These are phyloP conservation scores for Strigamia crassipes DNA, from an alignment of 2,888 invertebrate species.

Conservation along the genomic window DNA sequence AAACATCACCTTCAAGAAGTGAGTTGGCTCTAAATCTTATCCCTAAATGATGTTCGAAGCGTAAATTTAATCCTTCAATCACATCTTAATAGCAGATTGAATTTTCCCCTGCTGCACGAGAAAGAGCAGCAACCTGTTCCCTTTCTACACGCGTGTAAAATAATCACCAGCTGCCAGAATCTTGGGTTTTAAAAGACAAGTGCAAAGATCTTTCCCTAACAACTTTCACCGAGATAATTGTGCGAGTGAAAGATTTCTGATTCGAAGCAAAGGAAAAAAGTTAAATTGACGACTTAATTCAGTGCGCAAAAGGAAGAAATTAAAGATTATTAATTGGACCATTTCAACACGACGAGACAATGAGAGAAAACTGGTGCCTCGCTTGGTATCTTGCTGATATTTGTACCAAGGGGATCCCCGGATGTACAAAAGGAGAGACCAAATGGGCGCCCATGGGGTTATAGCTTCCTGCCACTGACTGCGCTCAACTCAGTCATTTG, in stretches of 20 bases:
- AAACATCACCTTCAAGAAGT: background rate
- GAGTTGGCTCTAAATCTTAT: slow-evolving; percentile 6
- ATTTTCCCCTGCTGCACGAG: background rate
- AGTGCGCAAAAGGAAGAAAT: slow-evolving; percentile 25
- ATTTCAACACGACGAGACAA: slow-evolving; percentile 27
- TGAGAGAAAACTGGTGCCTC: slow-evolving; percentile 4
- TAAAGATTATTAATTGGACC: slow-evolving; percentile 36
- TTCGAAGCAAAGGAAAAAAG: background rate
- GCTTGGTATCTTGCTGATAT: slow-evolving; percentile 10
- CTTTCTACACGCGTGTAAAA: slow-evolving; percentile 28
- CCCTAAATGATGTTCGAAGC: slow-evolving; percentile 16
- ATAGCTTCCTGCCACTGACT: slow-evolving; percentile 35
- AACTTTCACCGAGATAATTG: slow-evolving; percentile 33
- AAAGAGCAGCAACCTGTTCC: slow-evolving; percentile 23
- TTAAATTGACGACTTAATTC: slow-evolving; percentile 26
- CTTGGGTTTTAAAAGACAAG: slow-evolving; percentile 34
- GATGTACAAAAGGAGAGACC: slow-evolving; percentile 39
- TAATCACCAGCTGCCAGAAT: slow-evolving; percentile 37
- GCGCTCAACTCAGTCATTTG: slow-evolving; percentile 33
- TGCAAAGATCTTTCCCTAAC: slow-evolving; percentile 31
- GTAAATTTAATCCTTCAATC: slow-evolving; percentile 39
- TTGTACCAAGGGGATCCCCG: slow-evolving; percentile 40
- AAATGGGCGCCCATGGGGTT: slow-evolving; percentile 38
- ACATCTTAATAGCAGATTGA: slow-evolving; percentile 42
- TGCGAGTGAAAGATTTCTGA: slow-evolving; percentile 25